phyloP scores from a whole-genome alignment of 2,113 vertebrate genomes.

The Chaetorhynchus papuensis region DNA sequence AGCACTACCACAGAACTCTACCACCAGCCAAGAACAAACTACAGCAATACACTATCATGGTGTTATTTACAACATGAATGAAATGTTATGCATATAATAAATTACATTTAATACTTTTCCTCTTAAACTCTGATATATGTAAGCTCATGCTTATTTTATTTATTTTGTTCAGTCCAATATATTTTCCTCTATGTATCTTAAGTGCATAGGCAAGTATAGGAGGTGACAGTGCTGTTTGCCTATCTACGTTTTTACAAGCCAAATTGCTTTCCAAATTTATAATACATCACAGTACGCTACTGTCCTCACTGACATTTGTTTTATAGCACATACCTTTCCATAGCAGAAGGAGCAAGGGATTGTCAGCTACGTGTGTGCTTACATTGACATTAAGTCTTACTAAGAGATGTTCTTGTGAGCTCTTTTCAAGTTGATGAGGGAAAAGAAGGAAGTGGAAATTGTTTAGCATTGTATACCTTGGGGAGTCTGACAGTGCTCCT shows the following conservation, averaged over 20 bases:
- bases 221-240: background rate
- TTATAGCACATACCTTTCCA: background rate
- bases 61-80: slow-evolving; percentile 43
- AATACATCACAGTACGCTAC: background rate
- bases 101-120: slow-evolving; percentile 50
- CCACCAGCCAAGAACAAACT: slow-evolving; percentile 44
- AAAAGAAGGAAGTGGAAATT: background rate
- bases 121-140: slow-evolving; percentile 6
- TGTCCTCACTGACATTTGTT: background rate
- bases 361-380: background rate
- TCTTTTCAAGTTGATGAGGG: background rate
- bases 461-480: background rate
- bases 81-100: slow-evolving; percentile 7
- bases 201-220: background rate
- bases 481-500: background rate
- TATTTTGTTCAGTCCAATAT: background rate
- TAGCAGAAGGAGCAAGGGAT: slow-evolving; percentile 4
- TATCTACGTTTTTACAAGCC: background rate
- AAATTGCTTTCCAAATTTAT: slow-evolving; percentile 6
- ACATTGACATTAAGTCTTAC: background rate
- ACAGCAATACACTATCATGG: background rate
- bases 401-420: background rate
- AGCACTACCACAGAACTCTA: slow-evolving; percentile 38
- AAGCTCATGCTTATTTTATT: background rate
- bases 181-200: background rate